These are phyloP conservation scores for Tangara arthus DNA, from an alignment of 2,797 vertebrate species.

Conservation along the genomic window DNA sequence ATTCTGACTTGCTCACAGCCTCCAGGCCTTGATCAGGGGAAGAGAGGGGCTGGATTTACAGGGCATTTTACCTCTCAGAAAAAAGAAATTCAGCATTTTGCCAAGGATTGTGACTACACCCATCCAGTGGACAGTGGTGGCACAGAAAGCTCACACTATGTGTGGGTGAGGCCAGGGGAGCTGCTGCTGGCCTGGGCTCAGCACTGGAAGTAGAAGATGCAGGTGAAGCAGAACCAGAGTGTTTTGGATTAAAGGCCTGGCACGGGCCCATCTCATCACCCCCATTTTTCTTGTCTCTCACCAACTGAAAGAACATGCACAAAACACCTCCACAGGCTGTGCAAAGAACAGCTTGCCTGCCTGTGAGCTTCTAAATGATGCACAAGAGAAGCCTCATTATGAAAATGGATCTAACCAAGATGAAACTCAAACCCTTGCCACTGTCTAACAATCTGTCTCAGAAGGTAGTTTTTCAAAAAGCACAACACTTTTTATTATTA, in stretches of 20 bases:
- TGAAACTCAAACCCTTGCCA: not conserved
- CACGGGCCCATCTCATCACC: accelerated
- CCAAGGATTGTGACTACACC: not conserved
- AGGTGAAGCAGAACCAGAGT: not conserved
- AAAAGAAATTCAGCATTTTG: accelerated
- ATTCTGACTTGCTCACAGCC: not conserved
- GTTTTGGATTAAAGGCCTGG: not conserved
- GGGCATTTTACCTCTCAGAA: not conserved
- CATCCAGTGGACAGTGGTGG: accelerated
- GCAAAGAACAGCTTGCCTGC: not conserved
- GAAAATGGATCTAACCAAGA: not conserved
- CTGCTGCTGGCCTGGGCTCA: not conserved
- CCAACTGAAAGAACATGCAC: not conserved
- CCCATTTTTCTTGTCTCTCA: not conserved
- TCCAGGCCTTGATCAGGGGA: not conserved
- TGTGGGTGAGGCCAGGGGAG: not conserved
- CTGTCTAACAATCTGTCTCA: not conserved
- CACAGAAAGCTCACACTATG: not conserved
- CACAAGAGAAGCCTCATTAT: not conserved
- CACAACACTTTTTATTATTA: not conserved
- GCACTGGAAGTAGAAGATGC: not conserved
- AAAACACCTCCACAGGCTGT: not conserved
- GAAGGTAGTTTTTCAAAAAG: not conserved
- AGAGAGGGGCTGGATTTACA: not conserved
- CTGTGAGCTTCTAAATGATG: accelerated